Base-by-base conservation (phyloP, 2,797 vertebrate species). In the Spheniscus humboldti region DNA sequence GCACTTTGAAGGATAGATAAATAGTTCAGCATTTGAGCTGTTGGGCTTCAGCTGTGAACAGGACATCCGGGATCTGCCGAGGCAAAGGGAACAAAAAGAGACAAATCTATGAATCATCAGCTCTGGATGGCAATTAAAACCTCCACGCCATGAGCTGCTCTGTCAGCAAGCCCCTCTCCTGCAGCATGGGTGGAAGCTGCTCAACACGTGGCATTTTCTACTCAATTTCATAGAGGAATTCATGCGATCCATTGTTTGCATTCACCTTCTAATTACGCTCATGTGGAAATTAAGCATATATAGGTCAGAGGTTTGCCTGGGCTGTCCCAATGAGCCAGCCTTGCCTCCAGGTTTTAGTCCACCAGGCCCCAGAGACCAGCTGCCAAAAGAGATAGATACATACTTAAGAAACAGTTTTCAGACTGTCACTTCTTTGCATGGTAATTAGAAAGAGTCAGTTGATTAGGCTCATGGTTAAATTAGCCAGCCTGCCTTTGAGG, bases 31-130 rank as follows among this genome's bases (percentile, higher is more conserved):
- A 52, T 86, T 78, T 75, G 86, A 94, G 94, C 63, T 88, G 77
- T 1, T 82, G 35, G 50, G 75, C 78, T 94, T 91, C 74, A 91
- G 48, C 17, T 93, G 93, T 92, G 92, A 95, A 84, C 45, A 95
- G 94, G 93, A 80, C 81, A 93, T 18, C 64, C 77, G 57, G 33
- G 8, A 92, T 77, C 52, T 68, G 60, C 80, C 11, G 3, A 57
- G 48, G 77, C 27, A 91, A 63, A 74, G n/a, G 48, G 41, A 87
- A 82, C 11, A 20, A 77, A 67, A 73, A 93, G 45, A 83, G 14
- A 88, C 52, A 81, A 92, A 50, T 27, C 77, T 50, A 4, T 66
- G 93, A 94, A 64, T 93, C 92, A 93, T 59, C 86, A 74, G 20
- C 60, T 71, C 60, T 41, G 80, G 74, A 16, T 82, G 75, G 45